Evolutionary conservation across 2,888 invertebrate species (phyloP).

Genomic region (Lottia gigantea): DNA sequence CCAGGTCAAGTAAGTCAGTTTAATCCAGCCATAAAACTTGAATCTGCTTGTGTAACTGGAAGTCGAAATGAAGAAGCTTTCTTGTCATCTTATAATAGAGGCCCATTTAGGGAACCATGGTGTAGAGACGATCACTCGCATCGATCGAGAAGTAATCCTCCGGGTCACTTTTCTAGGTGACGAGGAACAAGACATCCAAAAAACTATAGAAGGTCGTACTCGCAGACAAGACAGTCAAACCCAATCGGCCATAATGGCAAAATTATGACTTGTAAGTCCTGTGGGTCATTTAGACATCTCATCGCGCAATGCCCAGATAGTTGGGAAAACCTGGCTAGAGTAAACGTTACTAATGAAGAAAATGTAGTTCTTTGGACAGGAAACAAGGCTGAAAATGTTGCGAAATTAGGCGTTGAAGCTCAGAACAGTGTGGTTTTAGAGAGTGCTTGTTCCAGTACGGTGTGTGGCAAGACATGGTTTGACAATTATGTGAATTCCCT

Average conservation of each 20-base stretch:
- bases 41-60: too few relatives aligned
- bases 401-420: conserved; percentile 10
- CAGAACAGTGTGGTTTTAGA: not conserved
- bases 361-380: too few relatives aligned
- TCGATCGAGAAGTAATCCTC: too few relatives aligned
- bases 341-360: not conserved
- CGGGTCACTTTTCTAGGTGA: too few relatives aligned
- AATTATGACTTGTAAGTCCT: not conserved
- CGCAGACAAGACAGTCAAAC: not conserved
- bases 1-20: too few relatives aligned
- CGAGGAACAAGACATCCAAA: too few relatives aligned
- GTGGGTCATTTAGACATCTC: conserved; percentile 7
- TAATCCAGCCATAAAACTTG: too few relatives aligned
- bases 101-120: too few relatives aligned
- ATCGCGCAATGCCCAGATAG: not conserved
- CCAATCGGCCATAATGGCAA: not conserved
- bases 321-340: not conserved
- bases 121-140: too few relatives aligned
- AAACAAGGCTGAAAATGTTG: not conserved
- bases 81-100: too few relatives aligned
- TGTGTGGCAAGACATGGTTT: not conserved
- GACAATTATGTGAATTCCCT: not conserved
- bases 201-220: too few relatives aligned
- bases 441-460: not conserved
- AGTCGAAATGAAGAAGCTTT: too few relatives aligned